Conservation (phyloP, 2,888 invertebrate species). For the Drosophila cyrtoloma region DNA sequence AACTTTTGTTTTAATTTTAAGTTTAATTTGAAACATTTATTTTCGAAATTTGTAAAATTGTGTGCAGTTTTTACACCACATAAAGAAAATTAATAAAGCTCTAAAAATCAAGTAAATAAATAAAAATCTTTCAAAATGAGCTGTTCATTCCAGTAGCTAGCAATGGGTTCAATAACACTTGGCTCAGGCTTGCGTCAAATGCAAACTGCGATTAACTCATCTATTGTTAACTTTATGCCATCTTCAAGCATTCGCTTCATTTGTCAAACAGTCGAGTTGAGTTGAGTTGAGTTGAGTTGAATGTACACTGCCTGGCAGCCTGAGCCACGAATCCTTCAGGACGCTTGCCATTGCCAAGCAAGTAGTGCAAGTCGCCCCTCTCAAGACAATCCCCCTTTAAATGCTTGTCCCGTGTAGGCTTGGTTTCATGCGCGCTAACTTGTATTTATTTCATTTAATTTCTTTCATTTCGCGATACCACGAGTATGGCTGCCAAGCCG, state of each 20-base stretch:
- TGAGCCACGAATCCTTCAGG: constrained; percentile 22
- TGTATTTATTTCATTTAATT: constrained; percentile 68
- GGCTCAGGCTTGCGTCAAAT: background rate
- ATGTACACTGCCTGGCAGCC: constrained; percentile 19
- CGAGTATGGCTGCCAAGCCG: constrained; percentile 56
- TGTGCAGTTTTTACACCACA: background rate
- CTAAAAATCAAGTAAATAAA: background rate
- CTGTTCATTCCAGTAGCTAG: background rate
- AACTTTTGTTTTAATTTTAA: background rate
- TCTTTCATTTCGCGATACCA: constrained; percentile 47
- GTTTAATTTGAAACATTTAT: background rate
- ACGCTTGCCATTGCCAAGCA: constrained; percentile 1
- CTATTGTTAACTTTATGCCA: constrained; percentile 54
- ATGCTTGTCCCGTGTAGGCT: background rate
- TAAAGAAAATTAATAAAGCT: background rate
- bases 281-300: background rate
- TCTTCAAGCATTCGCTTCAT: constrained; percentile 50
- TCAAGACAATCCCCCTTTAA: background rate
- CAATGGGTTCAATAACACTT: background rate
- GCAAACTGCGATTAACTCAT: constrained; percentile 23
- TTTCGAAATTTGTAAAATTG: too few relatives aligned
- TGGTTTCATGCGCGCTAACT: constrained; percentile 35
- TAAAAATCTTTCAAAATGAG: background rate
- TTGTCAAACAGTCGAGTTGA: constrained; percentile 56
- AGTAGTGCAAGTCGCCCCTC: constrained; percentile 19